Evolutionary conservation across 2,888 invertebrate genomes (phyloP).

Genomic region (Mythimna impura): DNA sequence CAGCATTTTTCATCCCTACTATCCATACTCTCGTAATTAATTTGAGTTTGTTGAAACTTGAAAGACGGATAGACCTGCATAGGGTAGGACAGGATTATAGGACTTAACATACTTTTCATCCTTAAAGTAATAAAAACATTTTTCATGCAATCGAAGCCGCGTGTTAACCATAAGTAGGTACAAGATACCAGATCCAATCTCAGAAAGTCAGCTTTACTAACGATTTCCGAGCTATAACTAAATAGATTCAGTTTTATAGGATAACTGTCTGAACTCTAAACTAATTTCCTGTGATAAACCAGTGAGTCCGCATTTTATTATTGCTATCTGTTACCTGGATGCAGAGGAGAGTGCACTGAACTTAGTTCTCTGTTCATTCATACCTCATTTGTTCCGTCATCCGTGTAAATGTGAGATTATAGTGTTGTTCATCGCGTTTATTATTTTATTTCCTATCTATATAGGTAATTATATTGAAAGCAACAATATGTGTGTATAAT

Average conservation of each 20-base stretch:
- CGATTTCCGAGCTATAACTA: background rate
- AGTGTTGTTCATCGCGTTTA: slow-evolving; percentile 37
- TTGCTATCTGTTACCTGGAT: slow-evolving; percentile 48
- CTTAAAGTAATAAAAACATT: background rate
- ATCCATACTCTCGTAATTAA: no score
- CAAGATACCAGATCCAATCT: background rate
- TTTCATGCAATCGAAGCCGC: background rate
- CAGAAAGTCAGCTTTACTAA: slow-evolving; percentile 7
- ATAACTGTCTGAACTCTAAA: slow-evolving; percentile 14
- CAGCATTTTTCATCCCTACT: no score
- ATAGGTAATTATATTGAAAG: no score
- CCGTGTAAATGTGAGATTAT: slow-evolving; percentile 67
- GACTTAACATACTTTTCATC: background rate
- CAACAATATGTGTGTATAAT: no score
- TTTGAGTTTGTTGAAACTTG: no score
- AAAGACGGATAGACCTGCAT: no score
- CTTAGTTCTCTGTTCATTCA: slow-evolving; percentile 77
- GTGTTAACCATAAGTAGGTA: background rate
- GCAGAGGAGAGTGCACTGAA: slow-evolving; percentile 75
- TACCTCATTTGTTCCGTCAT: slow-evolving; percentile 75
- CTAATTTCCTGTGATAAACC: slow-evolving; percentile 51
- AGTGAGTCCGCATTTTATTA: slow-evolving; percentile 22
- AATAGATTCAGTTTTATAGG: slow-evolving; percentile 21
- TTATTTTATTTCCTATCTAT: background rate
- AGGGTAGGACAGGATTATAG: no score